Base-by-base conservation (phyloP, 2,888 invertebrate species). In the Lithophane ornitopus region DNA sequence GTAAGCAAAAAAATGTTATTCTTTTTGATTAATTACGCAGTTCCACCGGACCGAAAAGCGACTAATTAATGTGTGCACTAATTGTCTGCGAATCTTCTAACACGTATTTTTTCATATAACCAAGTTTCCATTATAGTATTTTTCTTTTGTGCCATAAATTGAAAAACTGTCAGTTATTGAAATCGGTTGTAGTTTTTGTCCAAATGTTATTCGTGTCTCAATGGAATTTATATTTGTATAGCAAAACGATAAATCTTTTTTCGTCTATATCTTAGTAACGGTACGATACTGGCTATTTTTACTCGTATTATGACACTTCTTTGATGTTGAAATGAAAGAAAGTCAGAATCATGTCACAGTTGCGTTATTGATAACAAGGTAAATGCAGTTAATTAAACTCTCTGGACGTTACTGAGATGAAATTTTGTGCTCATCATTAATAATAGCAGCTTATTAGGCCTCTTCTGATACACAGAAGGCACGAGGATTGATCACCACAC, bases 121-220 rank as follows among this genome's bases (percentile, higher is more conserved):
- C 14, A 58, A 65, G 54, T 59, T 73, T 67, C 26, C 70, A 80
- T 59, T 69, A 65, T 58, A 66, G 28, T 58, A 44, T 68, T 63
- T 73, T 46, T 58, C 46, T 54, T 68, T 56, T 54, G 28, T 65
- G 26, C 1, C 34, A 67, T 74, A 82, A 70, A 82, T 79, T 59
- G 61, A 74, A 77, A 81, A 77, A 77, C 52, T 81, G 82, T 22
- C 82, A 77, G 82, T 68, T 82, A 77, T 84, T 81, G 74, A 84
- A 84, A 84, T 68, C 68, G 58, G 41, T 76, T 58, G 28, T 44
- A 84, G 54, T 83, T 84, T 83, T 84, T 83, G 71, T 74, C 34
- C 54, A 34, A 70, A 66, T 34, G 14, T 71, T 73, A 73, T 74
- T 84, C 70, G 77, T 71, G 66, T 65, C 49, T 49, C 77, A 77